phyloP scores from a whole-genome alignment of 2,888 invertebrate genomes.

The Acronicta leporina region DNA sequence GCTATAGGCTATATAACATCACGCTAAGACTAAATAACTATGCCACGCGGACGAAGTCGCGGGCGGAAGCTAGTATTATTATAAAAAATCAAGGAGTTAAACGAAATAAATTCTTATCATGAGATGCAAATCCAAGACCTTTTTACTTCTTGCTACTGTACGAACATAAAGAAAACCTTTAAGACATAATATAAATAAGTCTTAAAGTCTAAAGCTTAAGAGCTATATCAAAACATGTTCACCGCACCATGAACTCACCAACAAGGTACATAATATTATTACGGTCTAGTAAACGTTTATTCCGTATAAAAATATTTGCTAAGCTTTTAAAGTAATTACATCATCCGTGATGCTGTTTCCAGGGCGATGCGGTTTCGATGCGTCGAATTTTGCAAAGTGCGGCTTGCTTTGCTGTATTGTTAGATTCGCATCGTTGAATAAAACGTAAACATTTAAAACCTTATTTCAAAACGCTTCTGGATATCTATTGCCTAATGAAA shows the following conservation, averaged over 20 bases:
- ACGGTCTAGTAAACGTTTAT: conserved; percentile 72
- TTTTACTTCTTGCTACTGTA: neutral
- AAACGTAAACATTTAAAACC: neutral
- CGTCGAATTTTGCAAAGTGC: conserved; percentile 29
- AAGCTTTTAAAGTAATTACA: conserved; percentile 86
- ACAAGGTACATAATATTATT: conserved; percentile 64
- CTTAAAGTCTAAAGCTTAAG: neutral
- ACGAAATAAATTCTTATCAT: neutral
- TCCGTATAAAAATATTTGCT: conserved; percentile 83
- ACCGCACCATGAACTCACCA: conserved; percentile 16
- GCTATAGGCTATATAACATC: too few species aligned
- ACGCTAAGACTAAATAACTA: too few species aligned
- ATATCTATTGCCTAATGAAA: too few species aligned
- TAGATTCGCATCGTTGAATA: neutral
- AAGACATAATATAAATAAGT: neutral
- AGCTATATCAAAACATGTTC: conserved; percentile 6
- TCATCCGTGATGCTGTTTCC: conserved; percentile 65
- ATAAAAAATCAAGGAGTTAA: neutral
- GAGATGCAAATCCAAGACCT: neutral
- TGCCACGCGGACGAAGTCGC: too few species aligned
- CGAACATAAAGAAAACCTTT: neutral
- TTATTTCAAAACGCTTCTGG: too few species aligned
- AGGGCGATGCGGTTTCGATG: conserved; percentile 49
- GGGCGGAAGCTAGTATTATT: neutral
- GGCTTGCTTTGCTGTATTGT: conserved; percentile 11